Conservation (phyloP, 2,113 vertebrate species). For the Bagarius yarrelli region DNA sequence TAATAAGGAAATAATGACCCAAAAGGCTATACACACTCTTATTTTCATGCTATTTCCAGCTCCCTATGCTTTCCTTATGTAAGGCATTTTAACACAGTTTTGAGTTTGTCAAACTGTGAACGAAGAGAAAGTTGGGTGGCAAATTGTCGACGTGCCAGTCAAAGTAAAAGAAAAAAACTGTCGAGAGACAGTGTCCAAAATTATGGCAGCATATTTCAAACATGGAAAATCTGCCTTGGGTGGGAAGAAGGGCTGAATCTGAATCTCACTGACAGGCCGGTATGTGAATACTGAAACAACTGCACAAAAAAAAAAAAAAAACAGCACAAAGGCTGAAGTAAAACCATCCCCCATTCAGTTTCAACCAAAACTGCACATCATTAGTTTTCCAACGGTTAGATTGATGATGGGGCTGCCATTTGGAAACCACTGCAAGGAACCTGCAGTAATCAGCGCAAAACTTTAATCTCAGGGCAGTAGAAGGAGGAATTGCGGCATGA, state of each 20-base stretch:
- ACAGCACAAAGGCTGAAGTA: constrained; percentile 24
- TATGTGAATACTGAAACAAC: constrained; percentile 37
- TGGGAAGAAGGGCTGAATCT: constrained; percentile 30
- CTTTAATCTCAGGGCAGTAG: constrained; percentile 23
- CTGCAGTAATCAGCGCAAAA: constrained; percentile 43
- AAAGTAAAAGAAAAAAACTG: constrained; percentile 25
- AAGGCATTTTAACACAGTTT: constrained; percentile 4
- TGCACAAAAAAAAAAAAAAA: constrained; percentile 22
- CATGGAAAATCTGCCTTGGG: constrained; percentile 24
- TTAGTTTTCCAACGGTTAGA: constrained; percentile 36
- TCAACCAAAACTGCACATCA: constrained; percentile 42
- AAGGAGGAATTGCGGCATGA: constrained; percentile 16
- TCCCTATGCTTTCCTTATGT: neutral
- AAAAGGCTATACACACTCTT: neutral
- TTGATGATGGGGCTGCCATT: constrained; percentile 43
- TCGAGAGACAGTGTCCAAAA: constrained; percentile 42
- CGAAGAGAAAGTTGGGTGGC: constrained; percentile 25
- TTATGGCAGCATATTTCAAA: constrained; percentile 48
- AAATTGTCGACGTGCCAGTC: constrained; percentile 30
- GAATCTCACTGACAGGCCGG: constrained; percentile 37
- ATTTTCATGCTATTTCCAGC: neutral
- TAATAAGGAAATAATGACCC: neutral
- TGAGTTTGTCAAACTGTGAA: constrained; percentile 9
- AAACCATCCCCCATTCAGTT: constrained; percentile 19
- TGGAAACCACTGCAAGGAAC: constrained; percentile 31